phyloP scores from a whole-genome alignment of 1,140 invertebrate genomes.

The Macrobrachium nipponense region DNA sequence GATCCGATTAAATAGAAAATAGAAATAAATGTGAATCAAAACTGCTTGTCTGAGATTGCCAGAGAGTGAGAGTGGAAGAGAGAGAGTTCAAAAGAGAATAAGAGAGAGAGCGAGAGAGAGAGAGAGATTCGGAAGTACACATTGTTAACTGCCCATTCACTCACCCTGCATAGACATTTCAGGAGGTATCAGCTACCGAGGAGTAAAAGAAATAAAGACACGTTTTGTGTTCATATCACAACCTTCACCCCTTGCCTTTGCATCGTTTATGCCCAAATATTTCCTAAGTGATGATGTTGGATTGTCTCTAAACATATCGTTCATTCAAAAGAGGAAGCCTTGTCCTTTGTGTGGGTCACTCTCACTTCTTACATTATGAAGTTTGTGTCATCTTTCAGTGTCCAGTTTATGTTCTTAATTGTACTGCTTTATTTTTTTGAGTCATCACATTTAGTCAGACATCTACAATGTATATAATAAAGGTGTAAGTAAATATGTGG shows the following conservation, averaged over 20 bases:
- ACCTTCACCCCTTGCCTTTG: slow-evolving; percentile 52
- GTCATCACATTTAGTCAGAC: slow-evolving; percentile 50
- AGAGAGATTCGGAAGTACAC: slow-evolving; percentile 7
- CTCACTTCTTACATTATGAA: slow-evolving; percentile 55
- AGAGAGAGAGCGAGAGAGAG: no score
- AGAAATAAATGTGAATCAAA: slow-evolving; percentile 36
- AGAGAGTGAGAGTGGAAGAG: no score
- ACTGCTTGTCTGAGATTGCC: background rate
- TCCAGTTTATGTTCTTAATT: slow-evolving; percentile 48
- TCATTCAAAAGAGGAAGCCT: slow-evolving; percentile 61
- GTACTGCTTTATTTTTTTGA: slow-evolving; percentile 43
- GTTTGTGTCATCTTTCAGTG: slow-evolving; percentile 57
- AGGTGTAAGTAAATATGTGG: slow-evolving; percentile 52
- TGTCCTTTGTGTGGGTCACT: slow-evolving; percentile 58
- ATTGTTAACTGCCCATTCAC: slow-evolving; percentile 47
- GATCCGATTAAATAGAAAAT: background rate
- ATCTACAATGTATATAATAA: slow-evolving; percentile 59
- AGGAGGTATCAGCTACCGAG: slow-evolving; percentile 59
- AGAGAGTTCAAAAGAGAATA: no score
- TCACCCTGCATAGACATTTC: slow-evolving; percentile 58
- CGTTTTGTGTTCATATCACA: slow-evolving; percentile 60
- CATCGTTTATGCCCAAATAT: slow-evolving; percentile 53
- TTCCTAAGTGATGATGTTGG: slow-evolving; percentile 61
- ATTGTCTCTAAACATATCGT: slow-evolving; percentile 62
- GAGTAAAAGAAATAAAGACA: slow-evolving; percentile 36